Conservation (phyloP, 2,113 vertebrate species). For the Phocoena sinus region DNA sequence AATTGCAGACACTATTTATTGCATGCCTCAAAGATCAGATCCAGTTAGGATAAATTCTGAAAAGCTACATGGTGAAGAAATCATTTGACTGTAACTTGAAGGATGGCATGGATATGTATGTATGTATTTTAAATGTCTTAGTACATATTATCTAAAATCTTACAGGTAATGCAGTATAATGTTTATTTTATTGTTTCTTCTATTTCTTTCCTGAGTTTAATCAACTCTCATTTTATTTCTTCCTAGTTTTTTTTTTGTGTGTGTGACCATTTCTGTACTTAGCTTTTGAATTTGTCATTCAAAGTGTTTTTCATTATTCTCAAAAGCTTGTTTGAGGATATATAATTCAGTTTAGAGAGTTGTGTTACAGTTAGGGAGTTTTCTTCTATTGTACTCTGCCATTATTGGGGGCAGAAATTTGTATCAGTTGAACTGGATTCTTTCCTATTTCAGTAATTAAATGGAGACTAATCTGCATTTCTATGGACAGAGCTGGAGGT, state of each 20-base stretch:
- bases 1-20: not conserved
- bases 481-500: not conserved
- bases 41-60: not conserved
- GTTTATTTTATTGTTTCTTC: not conserved
- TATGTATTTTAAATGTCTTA: not conserved
- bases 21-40: not conserved
- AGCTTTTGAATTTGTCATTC: not conserved
- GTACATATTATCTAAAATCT: not conserved
- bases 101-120: not conserved
- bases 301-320: not conserved
- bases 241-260: not conserved
- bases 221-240: not conserved
- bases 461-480: not conserved
- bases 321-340: not conserved
- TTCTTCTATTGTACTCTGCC: not conserved
- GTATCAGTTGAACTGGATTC: not conserved
- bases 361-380: not conserved
- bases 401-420: not conserved
- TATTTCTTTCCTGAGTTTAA: not conserved
- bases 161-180: not conserved
- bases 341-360: not conserved
- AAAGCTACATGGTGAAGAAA: not conserved
- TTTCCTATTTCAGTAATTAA: not conserved
- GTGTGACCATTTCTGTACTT: not conserved
- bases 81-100: not conserved